phyloP scores from a whole-genome alignment of 2,888 invertebrate species.

The Meiosimyza platycephala region DNA sequence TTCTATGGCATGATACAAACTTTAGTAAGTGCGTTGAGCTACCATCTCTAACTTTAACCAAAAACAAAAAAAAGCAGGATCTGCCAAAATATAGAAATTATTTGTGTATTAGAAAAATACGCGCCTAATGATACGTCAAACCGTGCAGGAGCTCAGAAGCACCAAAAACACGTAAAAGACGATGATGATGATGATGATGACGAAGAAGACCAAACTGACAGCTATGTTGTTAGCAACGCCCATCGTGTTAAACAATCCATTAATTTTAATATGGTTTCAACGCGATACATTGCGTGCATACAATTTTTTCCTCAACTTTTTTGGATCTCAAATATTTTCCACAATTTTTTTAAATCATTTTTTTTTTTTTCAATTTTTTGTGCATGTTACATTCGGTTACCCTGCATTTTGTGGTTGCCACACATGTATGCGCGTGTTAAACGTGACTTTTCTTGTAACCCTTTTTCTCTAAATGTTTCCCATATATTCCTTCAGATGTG shows the following conservation, averaged over 20 bases:
- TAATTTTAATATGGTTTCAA: constrained; percentile 46
- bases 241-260: constrained; percentile 49
- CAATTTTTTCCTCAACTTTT: constrained; percentile 10
- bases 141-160: constrained; percentile 3
- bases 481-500: neutral
- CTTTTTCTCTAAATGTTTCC: constrained; percentile 12
- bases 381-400: neutral
- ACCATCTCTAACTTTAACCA: too few relatives aligned
- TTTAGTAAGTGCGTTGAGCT: too few relatives aligned
- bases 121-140: constrained; percentile 24
- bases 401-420: constrained; percentile 21
- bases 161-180: neutral
- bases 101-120: constrained; percentile 5
- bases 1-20: too few relatives aligned
- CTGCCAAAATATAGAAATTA: too few relatives aligned
- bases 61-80: too few relatives aligned
- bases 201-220: constrained; percentile 25
- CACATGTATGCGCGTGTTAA: constrained; percentile 29
- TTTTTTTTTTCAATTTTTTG: constrained; percentile 1
- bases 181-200: neutral
- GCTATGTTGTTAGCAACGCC: constrained; percentile 47
- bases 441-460: constrained; percentile 33
- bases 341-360: neutral
- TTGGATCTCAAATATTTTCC: neutral
- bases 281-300: constrained; percentile 34